Evolutionary conservation across 1,140 invertebrate genomes (phyloP).

Genomic region (Homarus americanus): DNA sequence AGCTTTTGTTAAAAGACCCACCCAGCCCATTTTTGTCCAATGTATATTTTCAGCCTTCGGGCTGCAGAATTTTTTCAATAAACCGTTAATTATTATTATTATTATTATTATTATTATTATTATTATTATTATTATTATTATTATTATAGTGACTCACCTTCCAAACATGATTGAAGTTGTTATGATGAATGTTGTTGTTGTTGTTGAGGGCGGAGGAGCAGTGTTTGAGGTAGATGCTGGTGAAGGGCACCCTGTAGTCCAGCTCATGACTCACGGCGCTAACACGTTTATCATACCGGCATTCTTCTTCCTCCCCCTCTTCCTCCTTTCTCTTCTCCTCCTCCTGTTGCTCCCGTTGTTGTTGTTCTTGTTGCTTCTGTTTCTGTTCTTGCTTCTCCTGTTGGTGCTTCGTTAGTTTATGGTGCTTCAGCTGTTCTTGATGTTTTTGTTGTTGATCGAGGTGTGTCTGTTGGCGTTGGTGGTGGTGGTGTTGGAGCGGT

Average conservation of each 20-base stretch:
- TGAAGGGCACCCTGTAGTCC: slow-evolving; percentile 65
- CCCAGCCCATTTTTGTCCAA: no score
- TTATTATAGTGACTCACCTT: no score
- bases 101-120: no score
- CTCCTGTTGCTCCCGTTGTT: neutral
- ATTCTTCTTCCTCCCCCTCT: slow-evolving; percentile 21
- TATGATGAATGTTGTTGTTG: slow-evolving; percentile 27
- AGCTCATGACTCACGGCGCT: slow-evolving; percentile 54
- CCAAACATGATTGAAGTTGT: slow-evolving; percentile 49
- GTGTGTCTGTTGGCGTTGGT: neutral
- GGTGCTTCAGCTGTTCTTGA: neutral
- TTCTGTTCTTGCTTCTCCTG: slow-evolving; percentile 8
- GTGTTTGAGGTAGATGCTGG: slow-evolving; percentile 61
- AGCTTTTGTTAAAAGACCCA: no score
- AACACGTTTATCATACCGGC: slow-evolving; percentile 28
- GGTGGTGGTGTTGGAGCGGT: neutral
- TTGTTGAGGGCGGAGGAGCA: slow-evolving; percentile 43
- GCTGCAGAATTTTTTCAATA: no score
- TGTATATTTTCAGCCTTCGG: no score
- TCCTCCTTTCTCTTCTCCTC: slow-evolving; percentile 20
- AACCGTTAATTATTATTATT: no score
- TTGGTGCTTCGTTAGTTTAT: neutral
- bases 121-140: no score
- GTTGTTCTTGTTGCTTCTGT: neutral
- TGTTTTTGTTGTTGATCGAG: neutral